These are phyloP conservation scores for Ypsolopha sequella DNA, from an alignment of 2,888 invertebrate genomes.

Conservation along the genomic window DNA sequence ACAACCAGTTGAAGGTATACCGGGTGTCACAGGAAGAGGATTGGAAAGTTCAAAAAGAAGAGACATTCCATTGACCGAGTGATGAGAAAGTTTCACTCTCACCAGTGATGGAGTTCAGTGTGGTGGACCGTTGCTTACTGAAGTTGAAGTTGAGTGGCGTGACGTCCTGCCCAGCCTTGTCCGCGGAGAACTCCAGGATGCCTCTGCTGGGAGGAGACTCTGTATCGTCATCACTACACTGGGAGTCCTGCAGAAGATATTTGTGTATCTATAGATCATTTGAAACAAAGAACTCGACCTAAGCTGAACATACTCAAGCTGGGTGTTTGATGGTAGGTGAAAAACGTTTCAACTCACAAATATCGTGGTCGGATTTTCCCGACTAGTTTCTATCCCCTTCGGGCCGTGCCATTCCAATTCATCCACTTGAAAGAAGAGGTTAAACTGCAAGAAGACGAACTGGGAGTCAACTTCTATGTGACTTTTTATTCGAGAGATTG, in stretches of 20 bases:
- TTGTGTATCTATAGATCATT: neutral
- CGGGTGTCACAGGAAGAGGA: neutral
- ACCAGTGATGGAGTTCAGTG: slow-evolving; percentile 84
- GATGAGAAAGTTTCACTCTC: slow-evolving; percentile 8
- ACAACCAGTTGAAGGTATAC: too few relatives aligned
- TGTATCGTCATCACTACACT: slow-evolving; percentile 63
- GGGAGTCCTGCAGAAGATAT: slow-evolving; percentile 44
- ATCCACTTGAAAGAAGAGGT: too few relatives aligned
- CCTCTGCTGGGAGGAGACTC: slow-evolving; percentile 74
- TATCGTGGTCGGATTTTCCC: neutral
- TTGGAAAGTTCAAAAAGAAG: neutral
- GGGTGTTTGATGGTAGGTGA: too few relatives aligned
- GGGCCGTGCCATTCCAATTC: too few relatives aligned
- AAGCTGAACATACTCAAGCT: neutral
- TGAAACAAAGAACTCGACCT: neutral
- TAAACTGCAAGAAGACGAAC: too few relatives aligned
- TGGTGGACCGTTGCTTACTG: slow-evolving; percentile 77
- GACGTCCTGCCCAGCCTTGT: slow-evolving; percentile 89
- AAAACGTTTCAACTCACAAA: too few relatives aligned
- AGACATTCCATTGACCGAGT: neutral
- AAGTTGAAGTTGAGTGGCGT: slow-evolving; percentile 88
- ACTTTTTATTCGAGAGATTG: too few relatives aligned
- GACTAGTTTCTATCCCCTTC: too few relatives aligned
- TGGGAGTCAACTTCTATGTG: too few relatives aligned
- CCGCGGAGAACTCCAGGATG: slow-evolving; percentile 86